Evolutionary conservation across 2,888 invertebrate species (phyloP).

Genomic region (Pachymerium ferrugineum): DNA sequence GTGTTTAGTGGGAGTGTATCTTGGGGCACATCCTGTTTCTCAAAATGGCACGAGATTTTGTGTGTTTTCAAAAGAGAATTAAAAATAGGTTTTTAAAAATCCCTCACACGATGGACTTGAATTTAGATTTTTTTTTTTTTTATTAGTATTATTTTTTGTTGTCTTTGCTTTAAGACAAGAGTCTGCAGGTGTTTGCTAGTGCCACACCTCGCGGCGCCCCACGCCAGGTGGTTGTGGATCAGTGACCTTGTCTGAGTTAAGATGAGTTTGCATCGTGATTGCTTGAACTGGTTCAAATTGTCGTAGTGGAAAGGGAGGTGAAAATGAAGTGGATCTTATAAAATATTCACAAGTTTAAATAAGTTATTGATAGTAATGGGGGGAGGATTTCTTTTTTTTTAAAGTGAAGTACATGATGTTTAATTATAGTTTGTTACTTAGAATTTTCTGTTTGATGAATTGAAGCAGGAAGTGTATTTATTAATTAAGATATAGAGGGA

Average conservation of each 20-base stretch:
- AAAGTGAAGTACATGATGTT: no score
- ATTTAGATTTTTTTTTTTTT: background rate
- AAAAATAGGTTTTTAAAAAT: no score
- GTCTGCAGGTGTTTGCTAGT: background rate
- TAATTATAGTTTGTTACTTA: no score
- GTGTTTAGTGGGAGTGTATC: background rate
- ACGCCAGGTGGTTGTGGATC: background rate
- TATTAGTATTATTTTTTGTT: background rate
- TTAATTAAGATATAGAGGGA: no score
- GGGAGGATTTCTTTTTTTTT: no score
- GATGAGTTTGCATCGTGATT: background rate
- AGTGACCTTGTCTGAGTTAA: slow-evolving; percentile 5
- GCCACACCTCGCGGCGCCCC: background rate
- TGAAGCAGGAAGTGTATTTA: no score
- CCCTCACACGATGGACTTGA: no score
- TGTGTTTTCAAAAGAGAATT: background rate
- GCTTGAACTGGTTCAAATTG: slow-evolving; percentile 6
- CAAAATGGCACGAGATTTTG: background rate
- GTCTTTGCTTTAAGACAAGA: background rate
- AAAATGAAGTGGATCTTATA: no score
- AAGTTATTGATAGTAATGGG: no score
- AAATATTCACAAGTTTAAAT: no score
- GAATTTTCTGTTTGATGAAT: no score
- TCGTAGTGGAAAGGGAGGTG: background rate
- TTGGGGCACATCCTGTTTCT: background rate